A percentile compares a stretch with the other conserved stretches of the same genome.
Conservation (phyloP, 2,797 vertebrate genomes). For the Rhinatrema bivittatum region DNA sequence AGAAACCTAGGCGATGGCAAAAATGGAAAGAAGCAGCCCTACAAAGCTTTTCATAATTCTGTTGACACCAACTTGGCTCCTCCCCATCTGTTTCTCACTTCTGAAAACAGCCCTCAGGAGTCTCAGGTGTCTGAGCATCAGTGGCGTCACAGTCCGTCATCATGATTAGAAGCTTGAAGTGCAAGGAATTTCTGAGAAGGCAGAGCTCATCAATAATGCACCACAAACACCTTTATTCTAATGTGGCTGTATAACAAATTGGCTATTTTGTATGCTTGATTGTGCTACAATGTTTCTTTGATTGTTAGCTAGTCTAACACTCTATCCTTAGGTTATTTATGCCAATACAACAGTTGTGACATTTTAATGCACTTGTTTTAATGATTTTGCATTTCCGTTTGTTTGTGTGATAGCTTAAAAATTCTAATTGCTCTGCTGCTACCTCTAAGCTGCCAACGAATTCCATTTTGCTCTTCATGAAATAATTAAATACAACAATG, state of each 20-base stretch:
- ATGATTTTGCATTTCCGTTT: slow-evolving; percentile 23
- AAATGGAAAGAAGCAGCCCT: not conserved
- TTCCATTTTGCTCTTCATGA: slow-evolving; percentile 18
- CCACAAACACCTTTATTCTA: not conserved
- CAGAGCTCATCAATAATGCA: not conserved
- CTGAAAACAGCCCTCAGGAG: not conserved
- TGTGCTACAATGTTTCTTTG: not conserved
- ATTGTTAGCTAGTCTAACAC: not conserved
- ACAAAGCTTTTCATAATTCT: no score
- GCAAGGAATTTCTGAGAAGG: not conserved
- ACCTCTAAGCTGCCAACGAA: no score
- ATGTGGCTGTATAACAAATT: not conserved
- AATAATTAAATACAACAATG: slow-evolving; percentile 34
- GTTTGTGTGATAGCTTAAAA: not conserved
- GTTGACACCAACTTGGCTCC: no score
- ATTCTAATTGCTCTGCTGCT: slow-evolving; percentile 13
- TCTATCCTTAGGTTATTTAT: slow-evolving; percentile 25
- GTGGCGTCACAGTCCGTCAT: no score
- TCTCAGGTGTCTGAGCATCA: not conserved
- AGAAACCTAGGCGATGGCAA: no score
- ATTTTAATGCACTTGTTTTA: slow-evolving; percentile 29
- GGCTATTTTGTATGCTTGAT: not conserved
- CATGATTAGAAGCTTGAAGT: not conserved
- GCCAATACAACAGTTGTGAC: slow-evolving; percentile 21
- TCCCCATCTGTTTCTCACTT: not conserved